These are phyloP conservation scores for Contarinia nasturtii DNA, from an alignment of 1,140 invertebrate species.

Conservation along the genomic window DNA sequence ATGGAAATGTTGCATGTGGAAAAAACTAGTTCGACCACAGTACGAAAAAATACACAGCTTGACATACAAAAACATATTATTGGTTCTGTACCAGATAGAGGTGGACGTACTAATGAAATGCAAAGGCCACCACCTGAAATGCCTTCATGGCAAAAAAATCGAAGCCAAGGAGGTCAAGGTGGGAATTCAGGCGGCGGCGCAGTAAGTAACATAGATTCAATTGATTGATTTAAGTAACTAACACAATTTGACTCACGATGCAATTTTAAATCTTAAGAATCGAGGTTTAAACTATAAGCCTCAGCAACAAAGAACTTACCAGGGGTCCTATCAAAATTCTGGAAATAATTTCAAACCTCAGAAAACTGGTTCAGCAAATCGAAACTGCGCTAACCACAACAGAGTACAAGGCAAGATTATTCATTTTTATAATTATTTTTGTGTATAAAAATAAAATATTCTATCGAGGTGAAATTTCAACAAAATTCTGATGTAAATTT, in stretches of 20 bases:
- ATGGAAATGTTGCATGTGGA: conserved; percentile 65
- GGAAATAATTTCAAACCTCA: conserved; percentile 5
- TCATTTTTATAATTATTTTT: too few species aligned
- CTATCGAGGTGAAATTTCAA: too few species aligned
- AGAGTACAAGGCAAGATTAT: conserved; percentile 10
- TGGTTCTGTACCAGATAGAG: conserved; percentile 70
- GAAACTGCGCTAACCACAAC: conserved; percentile 7
- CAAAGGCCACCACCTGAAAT: conserved; percentile 87
- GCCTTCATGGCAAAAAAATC: conserved; percentile 61
- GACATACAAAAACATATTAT: conserved; percentile 74
- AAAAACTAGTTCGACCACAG: conserved; percentile 54
- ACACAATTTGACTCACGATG: conserved; percentile 3
- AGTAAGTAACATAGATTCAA: conserved; percentile 6
- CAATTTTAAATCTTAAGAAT: conserved; percentile 11
- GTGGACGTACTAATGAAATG: conserved; percentile 72
- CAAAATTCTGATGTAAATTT: too few species aligned
- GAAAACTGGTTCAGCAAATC: conserved; percentile 3
- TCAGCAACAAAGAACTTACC: conserved; percentile 4
- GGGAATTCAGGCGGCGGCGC: conserved; percentile 12
- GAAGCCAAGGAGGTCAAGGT: conserved; percentile 13
- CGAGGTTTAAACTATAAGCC: conserved; percentile 9
- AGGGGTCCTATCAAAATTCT: conserved; percentile 2
- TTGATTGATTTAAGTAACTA: neutral
- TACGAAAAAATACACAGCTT: conserved; percentile 60
- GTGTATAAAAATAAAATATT: too few species aligned